Base-by-base conservation (phyloP, 1,140 invertebrate species). In the Pararge aegeria region DNA sequence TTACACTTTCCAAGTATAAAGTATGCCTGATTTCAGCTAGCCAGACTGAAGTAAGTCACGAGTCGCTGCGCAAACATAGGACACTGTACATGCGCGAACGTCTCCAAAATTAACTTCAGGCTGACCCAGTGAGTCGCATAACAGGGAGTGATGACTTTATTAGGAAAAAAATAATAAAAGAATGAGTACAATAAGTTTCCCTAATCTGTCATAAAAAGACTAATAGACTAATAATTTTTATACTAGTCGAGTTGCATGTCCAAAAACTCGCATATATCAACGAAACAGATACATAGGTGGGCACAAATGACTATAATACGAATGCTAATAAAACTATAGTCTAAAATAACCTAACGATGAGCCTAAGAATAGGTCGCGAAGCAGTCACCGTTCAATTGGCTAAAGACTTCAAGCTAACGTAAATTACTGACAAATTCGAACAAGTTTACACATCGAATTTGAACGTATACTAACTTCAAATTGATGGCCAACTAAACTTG, bases 271-370 rank as follows among this genome's bases (percentile, higher is more conserved):
- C 34, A 52, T 53, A 46, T 13, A 54, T 61, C 51, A 54, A 61
- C 30, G 58, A 54, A 53, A 58, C 59, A 52, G 37, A 59, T 68
- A 24, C 2, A 4, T 24, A 84, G 83, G 83, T 87, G 83, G 83
- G 83, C 75, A 76, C 70, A 75, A 21, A 76, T 85, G 80, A 83
- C 78, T 85, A 83, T 40, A 57, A 60, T 64, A 82, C 60, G 69
- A 75, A 74, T 54, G 68, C 37, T 52, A 68, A 69, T 70, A 70
- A 21, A 68, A 67, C 66, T 72, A 75, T 59, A 66, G 63, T 68
- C 69, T 73, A 72, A 68, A 48, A 65, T 69, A 70, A 66, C 55
- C 46, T 66, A 70, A 73, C 18, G 29, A 37, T 46, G 20, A 34
- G 24, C n/a, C 9, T n/a, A 30, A 16, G 1, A 20, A 30, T 52